Percentiles rank a stretch among this genome's conserved stretches.
phyloP scores from a whole-genome alignment of 2,888 invertebrate species.

The Tuta absoluta region DNA sequence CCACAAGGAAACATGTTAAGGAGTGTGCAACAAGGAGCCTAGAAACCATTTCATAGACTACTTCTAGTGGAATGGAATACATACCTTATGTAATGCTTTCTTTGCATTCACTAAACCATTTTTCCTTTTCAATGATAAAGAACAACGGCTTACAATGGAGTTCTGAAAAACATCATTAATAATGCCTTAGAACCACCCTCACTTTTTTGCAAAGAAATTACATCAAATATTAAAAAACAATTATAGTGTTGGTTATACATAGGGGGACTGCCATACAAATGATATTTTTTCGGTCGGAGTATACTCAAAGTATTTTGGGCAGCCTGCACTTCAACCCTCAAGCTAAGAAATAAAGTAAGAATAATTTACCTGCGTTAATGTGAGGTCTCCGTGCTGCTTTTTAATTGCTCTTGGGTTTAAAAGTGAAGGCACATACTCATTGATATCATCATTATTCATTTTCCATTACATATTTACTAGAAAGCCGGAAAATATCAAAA shows the following conservation, averaged over 20 bases:
- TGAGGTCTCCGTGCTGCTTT: slow-evolving; percentile 47
- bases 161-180: slow-evolving; percentile 43
- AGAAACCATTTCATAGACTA: too few species aligned
- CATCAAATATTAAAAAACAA: too few species aligned
- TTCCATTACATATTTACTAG: slow-evolving; percentile 36
- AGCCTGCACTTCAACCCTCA: too few species aligned
- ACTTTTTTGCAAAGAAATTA: too few species aligned
- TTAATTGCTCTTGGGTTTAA: slow-evolving; percentile 58
- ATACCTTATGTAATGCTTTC: slow-evolving; percentile 36
- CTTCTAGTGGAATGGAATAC: background rate
- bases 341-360: too few species aligned
- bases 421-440: slow-evolving; percentile 61
- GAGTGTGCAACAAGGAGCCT: too few species aligned
- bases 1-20: too few species aligned
- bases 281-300: too few species aligned
- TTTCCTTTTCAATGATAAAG: slow-evolving; percentile 53
- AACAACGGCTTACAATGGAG: slow-evolving; percentile 51
- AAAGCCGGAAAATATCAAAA: background rate
- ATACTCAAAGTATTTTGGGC: too few species aligned
- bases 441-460: slow-evolving; percentile 55
- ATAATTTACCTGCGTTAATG: slow-evolving; percentile 58
- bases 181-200: background rate
- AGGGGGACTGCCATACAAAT: too few species aligned
- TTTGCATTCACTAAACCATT: slow-evolving; percentile 35
- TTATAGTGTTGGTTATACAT: too few species aligned